These are phyloP conservation scores for Deroplatys truncata DNA, from an alignment of 2,888 invertebrate genomes.

Conservation along the genomic window DNA sequence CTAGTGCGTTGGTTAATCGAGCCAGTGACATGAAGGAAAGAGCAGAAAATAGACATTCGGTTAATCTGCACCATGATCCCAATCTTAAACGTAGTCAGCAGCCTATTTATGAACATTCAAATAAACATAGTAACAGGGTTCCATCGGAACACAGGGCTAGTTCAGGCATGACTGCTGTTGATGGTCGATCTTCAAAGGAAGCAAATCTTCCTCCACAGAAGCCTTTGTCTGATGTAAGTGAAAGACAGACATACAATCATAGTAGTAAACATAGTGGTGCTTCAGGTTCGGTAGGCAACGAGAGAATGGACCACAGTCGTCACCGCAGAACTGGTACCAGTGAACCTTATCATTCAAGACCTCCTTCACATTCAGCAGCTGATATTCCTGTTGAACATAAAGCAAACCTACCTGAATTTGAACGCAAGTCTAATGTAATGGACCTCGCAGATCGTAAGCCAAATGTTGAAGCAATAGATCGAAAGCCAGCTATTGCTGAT, in stretches of 20 bases:
- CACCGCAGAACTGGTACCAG: neutral
- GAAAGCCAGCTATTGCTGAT: neutral
- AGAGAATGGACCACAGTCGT: neutral
- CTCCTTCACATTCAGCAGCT: neutral
- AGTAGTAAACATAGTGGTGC: neutral
- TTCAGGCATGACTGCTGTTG: neutral
- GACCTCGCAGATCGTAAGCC: neutral
- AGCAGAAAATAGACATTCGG: neutral
- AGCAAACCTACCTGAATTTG: neutral
- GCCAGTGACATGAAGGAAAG: neutral
- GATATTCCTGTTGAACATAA: neutral
- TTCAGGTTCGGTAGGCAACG: neutral
- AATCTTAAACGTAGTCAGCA: neutral
- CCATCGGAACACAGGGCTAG: neutral
- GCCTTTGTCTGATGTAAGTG: neutral
- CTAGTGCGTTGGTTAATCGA: neutral
- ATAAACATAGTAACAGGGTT: neutral
- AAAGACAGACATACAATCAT: neutral
- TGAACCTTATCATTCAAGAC: neutral
- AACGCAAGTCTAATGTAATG: neutral
- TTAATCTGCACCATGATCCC: neutral
- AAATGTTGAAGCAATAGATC: neutral
- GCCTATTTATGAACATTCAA: neutral
- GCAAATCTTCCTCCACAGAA: neutral
- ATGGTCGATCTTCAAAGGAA: neutral